Evolutionary conservation across 2,797 vertebrate genomes (phyloP).

Genomic region (Ceryle rudis): DNA sequence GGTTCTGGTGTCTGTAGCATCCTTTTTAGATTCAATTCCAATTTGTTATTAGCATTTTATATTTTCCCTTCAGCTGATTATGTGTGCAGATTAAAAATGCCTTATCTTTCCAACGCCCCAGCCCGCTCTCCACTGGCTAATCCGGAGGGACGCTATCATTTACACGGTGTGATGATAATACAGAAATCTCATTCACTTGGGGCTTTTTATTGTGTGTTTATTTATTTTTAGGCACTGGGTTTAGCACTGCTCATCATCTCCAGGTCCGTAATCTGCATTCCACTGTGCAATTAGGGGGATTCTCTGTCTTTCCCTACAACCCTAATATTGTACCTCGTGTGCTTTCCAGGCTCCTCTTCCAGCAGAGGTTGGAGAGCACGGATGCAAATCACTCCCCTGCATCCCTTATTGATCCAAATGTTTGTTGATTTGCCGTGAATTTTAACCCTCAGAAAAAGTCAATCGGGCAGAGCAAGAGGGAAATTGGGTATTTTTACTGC

Average conservation of each 20-base stretch:
- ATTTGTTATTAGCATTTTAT: slow-evolving; percentile 49
- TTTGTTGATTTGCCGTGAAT: neutral
- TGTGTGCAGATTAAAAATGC: slow-evolving; percentile 7
- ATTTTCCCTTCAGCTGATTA: slow-evolving; percentile 21
- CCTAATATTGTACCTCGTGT: rapidly evolving
- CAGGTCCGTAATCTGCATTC: slow-evolving; percentile 11
- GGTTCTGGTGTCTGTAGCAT: neutral
- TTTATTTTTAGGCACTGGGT: neutral
- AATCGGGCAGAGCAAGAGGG: neutral
- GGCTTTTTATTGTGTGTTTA: neutral
- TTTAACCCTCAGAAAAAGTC: neutral
- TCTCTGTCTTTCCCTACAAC: neutral
- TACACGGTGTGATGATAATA: slow-evolving; percentile 24
- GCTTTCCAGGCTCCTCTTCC: neutral
- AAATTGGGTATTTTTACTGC: rapidly evolving
- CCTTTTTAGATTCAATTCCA: slow-evolving; percentile 26
- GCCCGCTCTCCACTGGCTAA: neutral
- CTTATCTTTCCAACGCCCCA: neutral
- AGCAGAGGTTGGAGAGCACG: neutral
- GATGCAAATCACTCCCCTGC: slow-evolving; percentile 13
- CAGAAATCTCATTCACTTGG: slow-evolving; percentile 18
- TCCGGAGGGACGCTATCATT: slow-evolving; percentile 56
- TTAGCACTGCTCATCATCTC: neutral
- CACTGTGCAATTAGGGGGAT: neutral
- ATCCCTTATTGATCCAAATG: slow-evolving; percentile 24